Conservation (phyloP, 1,140 invertebrate species). For the Pseudomyrmex dendroicus region DNA sequence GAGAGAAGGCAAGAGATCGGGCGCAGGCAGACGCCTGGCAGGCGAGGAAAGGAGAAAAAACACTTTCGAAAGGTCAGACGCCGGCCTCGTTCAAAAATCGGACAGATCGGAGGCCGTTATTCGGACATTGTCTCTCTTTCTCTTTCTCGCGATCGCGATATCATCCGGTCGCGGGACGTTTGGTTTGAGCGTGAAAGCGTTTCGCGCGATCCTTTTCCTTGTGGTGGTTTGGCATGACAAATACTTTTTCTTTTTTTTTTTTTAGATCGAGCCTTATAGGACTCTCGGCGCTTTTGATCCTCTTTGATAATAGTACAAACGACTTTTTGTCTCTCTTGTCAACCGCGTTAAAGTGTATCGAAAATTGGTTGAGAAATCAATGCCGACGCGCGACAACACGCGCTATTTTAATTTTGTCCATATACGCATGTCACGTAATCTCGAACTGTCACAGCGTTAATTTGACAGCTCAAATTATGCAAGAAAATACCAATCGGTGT, state of each 20-base stretch:
- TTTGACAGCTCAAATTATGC: too few species aligned
- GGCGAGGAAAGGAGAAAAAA: conserved; percentile 60
- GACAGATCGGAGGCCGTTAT: conserved; percentile 58
- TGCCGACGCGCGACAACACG: not conserved
- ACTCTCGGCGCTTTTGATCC: not conserved
- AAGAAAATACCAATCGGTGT: too few species aligned
- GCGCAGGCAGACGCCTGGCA: conserved; percentile 58
- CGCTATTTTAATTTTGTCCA: too few species aligned
- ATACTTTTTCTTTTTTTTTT: not conserved
- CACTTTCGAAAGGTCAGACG: conserved; percentile 79
- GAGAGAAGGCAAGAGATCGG: not conserved
- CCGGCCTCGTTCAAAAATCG: conserved; percentile 78
- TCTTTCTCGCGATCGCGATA: conserved; percentile 29
- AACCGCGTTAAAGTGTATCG: too few species aligned
- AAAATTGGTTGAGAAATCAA: not conserved
- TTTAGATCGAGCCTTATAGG: not conserved
- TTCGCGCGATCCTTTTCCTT: not conserved
- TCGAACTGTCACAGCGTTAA: not conserved
- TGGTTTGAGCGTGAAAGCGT: conserved; percentile 40
- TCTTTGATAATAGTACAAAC: not conserved
- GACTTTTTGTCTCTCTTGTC: too few species aligned
- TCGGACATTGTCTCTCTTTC: conserved; percentile 49
- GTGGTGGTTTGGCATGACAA: not conserved
- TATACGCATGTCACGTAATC: too few species aligned
- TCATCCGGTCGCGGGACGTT: conserved; percentile 15